Conservation (phyloP, 2,797 vertebrate species). For the Gallinago stenura region DNA sequence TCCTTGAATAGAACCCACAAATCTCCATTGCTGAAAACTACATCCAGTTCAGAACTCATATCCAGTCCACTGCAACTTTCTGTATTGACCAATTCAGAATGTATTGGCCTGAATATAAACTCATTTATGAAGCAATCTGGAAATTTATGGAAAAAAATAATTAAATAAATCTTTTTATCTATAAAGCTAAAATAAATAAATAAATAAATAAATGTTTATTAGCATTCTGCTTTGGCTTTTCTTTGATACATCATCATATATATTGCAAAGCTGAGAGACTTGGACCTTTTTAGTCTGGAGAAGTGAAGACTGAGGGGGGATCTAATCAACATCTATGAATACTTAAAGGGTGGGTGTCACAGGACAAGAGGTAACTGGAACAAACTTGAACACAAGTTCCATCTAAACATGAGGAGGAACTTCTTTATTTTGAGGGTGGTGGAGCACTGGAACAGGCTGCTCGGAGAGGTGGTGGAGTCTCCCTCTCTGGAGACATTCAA, state of each 20-base stretch:
- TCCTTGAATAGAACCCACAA: not conserved
- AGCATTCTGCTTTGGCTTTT: not conserved
- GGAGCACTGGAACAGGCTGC: too few relatives aligned
- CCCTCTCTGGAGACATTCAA: too few relatives aligned
- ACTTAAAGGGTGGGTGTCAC: too few relatives aligned
- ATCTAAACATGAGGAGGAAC: too few relatives aligned
- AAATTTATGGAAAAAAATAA: not conserved
- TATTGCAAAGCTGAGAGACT: too few relatives aligned
- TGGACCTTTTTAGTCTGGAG: too few relatives aligned
- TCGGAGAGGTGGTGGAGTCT: too few relatives aligned
- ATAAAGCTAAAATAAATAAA: not conserved
- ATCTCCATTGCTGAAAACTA: not conserved
- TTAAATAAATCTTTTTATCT: not conserved
- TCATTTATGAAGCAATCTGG: fast-evolving
- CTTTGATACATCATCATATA: not conserved
- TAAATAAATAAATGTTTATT: not conserved
- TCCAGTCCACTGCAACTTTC: not conserved
- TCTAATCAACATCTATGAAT: too few relatives aligned
- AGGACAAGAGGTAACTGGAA: too few relatives aligned
- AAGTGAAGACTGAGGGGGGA: too few relatives aligned
- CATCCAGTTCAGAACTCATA: not conserved
- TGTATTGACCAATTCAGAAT: not conserved
- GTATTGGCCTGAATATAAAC: not conserved
- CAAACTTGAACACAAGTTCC: too few relatives aligned
- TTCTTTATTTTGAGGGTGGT: too few relatives aligned